Base-by-base conservation (phyloP, 2,888 invertebrate genomes). In the Rhamphomyia laevipes region DNA sequence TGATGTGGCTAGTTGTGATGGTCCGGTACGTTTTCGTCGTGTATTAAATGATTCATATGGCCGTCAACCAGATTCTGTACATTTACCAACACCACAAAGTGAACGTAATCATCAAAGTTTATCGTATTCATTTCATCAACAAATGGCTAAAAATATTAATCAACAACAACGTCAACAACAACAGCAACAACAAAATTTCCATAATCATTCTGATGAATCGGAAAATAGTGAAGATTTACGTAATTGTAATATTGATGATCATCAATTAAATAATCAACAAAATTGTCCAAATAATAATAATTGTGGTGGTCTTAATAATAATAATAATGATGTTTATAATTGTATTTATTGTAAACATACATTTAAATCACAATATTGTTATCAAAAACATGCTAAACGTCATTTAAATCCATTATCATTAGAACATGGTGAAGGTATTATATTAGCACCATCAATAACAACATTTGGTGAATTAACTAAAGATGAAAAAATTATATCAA, bases 1-100 rank as follows among this genome's bases (percentile, higher is more conserved):
- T 52, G 91, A 92, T 67, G 78, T 91, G n/a, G 92, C 91, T 1
- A 89, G 86, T 54, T 92, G 92, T 68, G 92, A 92, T 67, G 92
- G 92, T 0, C 92, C 92, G 0, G 90, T 92, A 1, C 76, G 84
- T 23, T 86, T 92, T 70, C 86, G 87, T 59, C 76, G 91, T 2
- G 88, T 92, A 3, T 72, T 89, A 3, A 92, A 92, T 72, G 81
- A 80, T 45, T 86, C 88, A 51, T 92, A 89, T 73, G 79, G 70
- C 3, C 65, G 66, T 35, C 71, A 53, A 66, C 74, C 73, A 58
- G 74, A 60, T 53, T 61, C 51, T 46, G 42, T 54, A n/a, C 51
- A 55, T 21, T 45, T 47, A 23, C 40, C 51, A 15, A 56, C 54
- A 12, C 43, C 50, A 63, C 67, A 51, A 59, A 64, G 51, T 53